phyloP scores from a whole-genome alignment of 2,888 invertebrate genomes.

The Cosmopolites sordidus region DNA sequence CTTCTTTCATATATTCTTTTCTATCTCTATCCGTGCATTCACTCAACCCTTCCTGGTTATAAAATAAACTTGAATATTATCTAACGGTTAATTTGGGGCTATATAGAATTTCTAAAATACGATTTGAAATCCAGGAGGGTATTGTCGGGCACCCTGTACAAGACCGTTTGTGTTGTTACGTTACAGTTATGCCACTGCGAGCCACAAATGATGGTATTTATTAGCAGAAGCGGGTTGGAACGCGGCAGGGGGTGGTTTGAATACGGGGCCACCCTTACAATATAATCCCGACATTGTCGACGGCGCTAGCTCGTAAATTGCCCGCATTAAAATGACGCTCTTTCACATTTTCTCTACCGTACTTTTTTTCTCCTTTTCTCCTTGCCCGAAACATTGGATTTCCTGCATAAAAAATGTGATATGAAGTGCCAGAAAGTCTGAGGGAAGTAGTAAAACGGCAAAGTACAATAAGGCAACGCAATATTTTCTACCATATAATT shows the following conservation, averaged over 20 bases:
- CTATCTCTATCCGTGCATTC: no score
- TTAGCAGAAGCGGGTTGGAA: constrained; percentile 1
- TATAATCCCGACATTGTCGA: constrained; percentile 9
- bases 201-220: no score
- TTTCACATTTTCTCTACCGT: background rate
- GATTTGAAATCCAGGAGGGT: no score
- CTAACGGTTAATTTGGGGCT: no score
- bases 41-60: no score
- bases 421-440: constrained; percentile 1
- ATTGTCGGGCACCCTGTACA: no score
- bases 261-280: constrained; percentile 14
- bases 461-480: background rate
- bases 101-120: no score
- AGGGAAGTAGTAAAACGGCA: background rate
- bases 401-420: constrained; percentile 4
- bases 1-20: no score
- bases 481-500: no score
- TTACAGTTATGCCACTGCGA: no score
- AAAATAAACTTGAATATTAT: no score
- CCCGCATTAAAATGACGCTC: constrained; percentile 5
- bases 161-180: no score
- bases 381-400: constrained; percentile 8
- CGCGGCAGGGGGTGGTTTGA: constrained; percentile 5
- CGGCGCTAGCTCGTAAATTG: constrained; percentile 16
- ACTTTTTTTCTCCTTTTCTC: background rate